Percentiles rank a stretch among this genome's conserved stretches.
Evolutionary conservation across 2,113 vertebrate genomes (phyloP).

Genomic region (Pachypanchax playfairii): DNA sequence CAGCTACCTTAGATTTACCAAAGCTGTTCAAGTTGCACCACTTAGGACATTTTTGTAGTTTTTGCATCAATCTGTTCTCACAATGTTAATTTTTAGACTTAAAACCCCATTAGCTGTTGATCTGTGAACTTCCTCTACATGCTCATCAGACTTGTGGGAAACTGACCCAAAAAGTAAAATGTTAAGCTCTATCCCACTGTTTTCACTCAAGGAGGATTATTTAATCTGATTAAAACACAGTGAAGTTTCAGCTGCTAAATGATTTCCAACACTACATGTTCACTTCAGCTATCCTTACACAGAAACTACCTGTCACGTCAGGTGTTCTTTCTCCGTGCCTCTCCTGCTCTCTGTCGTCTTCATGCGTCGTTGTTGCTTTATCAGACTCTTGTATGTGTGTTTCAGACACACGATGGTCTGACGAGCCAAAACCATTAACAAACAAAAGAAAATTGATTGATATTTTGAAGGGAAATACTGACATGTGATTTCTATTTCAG

Average conservation of each 20-base stretch:
- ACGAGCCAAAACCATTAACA: too few species aligned
- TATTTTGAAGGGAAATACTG: too few species aligned
- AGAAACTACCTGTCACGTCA: constrained; percentile 10
- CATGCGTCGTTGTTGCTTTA: constrained; percentile 3
- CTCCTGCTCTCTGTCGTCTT: neutral
- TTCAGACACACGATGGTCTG: too few species aligned
- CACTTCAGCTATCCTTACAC: neutral
- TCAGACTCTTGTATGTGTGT: too few species aligned
- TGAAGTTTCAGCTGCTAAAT: neutral
- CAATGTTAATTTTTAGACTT: too few species aligned
- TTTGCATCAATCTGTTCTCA: too few species aligned
- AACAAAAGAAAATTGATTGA: too few species aligned
- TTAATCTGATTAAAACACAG: neutral
- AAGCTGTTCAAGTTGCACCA: too few species aligned
- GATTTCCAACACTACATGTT: neutral
- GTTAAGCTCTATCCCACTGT: neutral
- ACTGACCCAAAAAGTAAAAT: constrained; percentile 10
- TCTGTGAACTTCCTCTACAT: neutral
- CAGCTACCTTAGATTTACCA: too few species aligned
- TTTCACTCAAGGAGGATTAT: too few species aligned
- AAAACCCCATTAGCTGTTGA: neutral
- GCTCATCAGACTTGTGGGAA: constrained; percentile 5
- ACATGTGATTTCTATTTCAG: too few species aligned
- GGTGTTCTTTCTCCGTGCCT: neutral
- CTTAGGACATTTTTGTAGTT: neutral